Conservation (phyloP, 2,888 invertebrate genomes). For the Gymnocheta viridis region DNA sequence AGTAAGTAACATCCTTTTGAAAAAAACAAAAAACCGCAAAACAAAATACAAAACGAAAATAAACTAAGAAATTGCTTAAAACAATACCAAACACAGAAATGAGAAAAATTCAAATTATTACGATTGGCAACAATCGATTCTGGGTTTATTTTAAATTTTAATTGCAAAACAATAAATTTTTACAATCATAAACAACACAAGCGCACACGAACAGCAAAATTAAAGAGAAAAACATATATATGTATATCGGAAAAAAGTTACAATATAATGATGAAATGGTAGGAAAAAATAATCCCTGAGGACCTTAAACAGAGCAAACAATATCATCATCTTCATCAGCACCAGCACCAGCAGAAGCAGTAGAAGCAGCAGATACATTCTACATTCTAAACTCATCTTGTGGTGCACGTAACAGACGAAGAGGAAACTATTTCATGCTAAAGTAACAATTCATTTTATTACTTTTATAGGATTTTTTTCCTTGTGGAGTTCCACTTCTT, state of each 20-base stretch:
- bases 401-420: constrained; percentile 13
- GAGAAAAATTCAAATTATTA: constrained; percentile 41
- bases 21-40: too few relatives aligned
- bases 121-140: constrained; percentile 17
- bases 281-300: constrained; percentile 55
- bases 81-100: constrained; percentile 4
- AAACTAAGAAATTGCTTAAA: constrained; percentile 9
- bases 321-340: constrained; percentile 22
- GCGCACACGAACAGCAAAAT: constrained; percentile 9
- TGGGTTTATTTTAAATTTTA: constrained; percentile 63
- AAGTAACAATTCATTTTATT: constrained; percentile 61
- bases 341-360: background rate
- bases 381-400: background rate
- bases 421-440: constrained; percentile 61
- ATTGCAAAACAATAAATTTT: constrained; percentile 71
- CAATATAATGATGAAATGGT: constrained; percentile 42
- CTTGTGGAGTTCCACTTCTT: constrained; percentile 13
- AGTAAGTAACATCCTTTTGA: background rate
- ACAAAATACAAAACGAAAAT: background rate
- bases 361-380: constrained; percentile 7
- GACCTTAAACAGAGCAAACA: constrained; percentile 56
- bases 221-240: background rate
- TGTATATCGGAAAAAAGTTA: constrained; percentile 2
- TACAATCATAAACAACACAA: constrained; percentile 60
- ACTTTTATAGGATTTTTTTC: constrained; percentile 30